Conservation (phyloP, 1,140 invertebrate species). For the Megathymus violae region DNA sequence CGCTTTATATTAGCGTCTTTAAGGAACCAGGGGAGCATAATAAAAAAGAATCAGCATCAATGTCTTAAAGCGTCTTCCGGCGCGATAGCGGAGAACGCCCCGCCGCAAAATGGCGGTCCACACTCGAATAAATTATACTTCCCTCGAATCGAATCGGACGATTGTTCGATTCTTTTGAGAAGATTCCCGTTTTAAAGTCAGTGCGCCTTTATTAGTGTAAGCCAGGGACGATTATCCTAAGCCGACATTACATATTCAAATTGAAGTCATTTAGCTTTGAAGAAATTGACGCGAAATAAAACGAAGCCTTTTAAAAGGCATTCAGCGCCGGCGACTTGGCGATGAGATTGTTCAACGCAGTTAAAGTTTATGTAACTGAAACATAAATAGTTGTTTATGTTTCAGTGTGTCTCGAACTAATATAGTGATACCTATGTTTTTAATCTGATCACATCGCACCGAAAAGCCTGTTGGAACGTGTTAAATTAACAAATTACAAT, state of each 20-base stretch:
- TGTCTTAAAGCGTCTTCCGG: slow-evolving; percentile 81
- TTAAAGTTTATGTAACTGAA: slow-evolving; percentile 9
- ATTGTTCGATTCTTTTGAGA: slow-evolving; percentile 82
- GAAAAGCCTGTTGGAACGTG: too few species aligned
- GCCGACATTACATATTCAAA: slow-evolving; percentile 83
- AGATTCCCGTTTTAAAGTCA: slow-evolving; percentile 73
- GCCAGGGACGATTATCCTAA: slow-evolving; percentile 81
- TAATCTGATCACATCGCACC: too few species aligned
- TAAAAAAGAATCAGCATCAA: slow-evolving; percentile 83
- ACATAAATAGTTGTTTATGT: background rate
- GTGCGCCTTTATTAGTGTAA: slow-evolving; percentile 81
- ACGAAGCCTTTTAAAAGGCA: slow-evolving; percentile 70
- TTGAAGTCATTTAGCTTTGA: slow-evolving; percentile 80
- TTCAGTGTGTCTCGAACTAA: too few species aligned
- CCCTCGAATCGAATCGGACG: slow-evolving; percentile 74
- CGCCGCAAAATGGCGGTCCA: slow-evolving; percentile 81
- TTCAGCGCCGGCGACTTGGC: slow-evolving; percentile 51
- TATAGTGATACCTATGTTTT: too few species aligned
- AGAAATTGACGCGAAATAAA: slow-evolving; percentile 83
- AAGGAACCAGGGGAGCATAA: slow-evolving; percentile 79
- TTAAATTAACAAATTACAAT: too few species aligned
- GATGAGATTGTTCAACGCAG: slow-evolving; percentile 55
- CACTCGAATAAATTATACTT: slow-evolving; percentile 82
- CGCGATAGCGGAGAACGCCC: slow-evolving; percentile 69
- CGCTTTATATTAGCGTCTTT: slow-evolving; percentile 82